Evolutionary conservation across 1,140 invertebrate species (phyloP), one percentile per base, ranked within the genome.

Genomic region (Drosophila biarmipes): DNA sequence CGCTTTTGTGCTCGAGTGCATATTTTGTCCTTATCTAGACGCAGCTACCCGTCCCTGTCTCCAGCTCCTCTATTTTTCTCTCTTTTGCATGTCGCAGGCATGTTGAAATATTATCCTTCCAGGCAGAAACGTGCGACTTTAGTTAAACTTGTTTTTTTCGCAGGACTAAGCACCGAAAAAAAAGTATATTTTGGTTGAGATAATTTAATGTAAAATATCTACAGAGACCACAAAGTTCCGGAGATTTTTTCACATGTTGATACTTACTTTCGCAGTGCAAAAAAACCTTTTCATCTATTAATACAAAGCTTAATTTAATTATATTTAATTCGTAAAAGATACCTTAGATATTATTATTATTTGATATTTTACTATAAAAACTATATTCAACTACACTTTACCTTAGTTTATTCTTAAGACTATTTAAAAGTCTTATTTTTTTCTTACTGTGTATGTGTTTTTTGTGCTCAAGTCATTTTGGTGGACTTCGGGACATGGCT

Each of bases 71-170:
- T 52, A 57, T 69, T 72, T 55, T 73, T 46, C 27, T 53, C 62
- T 56, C 51, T 90, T 82, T 79, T 82, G 78, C 78, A 78, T 84
- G 84, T 90, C 87, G 74, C 56, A 79, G 75, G 61, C 80, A 90
- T 80, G 87, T 72, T 90, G 87, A 90, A 90, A 90, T 90, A 90
- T 90, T 90, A 90, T 87, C 78, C 87, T 90, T 82, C 79, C 76
- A 90, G 87, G 82, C 87, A 87, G 80, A 89, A 87, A 90, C 87
- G 87, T 90, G 87, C 89, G 67, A 90, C 82, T 90, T 84, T 69
- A 80, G 73, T 67, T 73, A 59, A 76, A 67, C 11, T 59, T 35
- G 10, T 27, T 73, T 35, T 49, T 57, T 69, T 57, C 35, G 53
- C 27, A 27, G 15, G 11, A 21, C 15, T 19, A 57, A 31, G 31